phyloP scores from a whole-genome alignment of 2,113 vertebrate genomes.

The Progne subis region DNA sequence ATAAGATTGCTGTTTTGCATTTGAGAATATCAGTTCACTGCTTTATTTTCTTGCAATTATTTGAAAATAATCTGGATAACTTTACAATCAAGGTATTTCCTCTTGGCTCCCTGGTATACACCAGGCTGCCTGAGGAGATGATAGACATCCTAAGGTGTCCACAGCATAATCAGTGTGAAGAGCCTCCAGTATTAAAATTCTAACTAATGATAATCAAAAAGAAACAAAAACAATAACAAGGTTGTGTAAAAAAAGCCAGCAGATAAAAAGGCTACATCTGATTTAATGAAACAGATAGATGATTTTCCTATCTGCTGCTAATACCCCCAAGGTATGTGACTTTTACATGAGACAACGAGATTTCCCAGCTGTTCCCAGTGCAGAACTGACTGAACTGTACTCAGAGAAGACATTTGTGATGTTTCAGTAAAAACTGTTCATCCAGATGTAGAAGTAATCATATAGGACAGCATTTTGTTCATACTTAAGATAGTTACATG shows the following conservation, averaged over 20 bases:
- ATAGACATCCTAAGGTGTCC: conserved; percentile 82
- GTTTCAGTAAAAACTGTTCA: not conserved
- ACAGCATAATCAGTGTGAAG: conserved; percentile 82
- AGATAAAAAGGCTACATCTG: conserved; percentile 15
- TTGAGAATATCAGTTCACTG: conserved; percentile 69
- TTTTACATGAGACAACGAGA: not conserved
- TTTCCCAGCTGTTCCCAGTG: not conserved
- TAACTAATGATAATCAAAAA: conserved; percentile 80
- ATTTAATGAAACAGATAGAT: conserved; percentile 13
- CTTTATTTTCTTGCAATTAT: conserved; percentile 83
- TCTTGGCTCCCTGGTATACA: conserved; percentile 79
- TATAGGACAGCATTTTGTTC: not conserved
- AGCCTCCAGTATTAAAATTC: conserved; percentile 78
- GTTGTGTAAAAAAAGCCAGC: not conserved
- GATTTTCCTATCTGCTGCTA: not conserved
- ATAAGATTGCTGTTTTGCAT: conserved; percentile 57
- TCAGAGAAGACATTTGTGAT: not conserved
- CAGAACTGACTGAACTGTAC: not conserved
- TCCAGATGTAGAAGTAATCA: not conserved
- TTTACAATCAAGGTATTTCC: conserved; percentile 84
- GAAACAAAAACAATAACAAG: conserved; percentile 69
- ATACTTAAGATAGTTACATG: not conserved
- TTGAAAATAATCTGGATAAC: conserved; percentile 83
- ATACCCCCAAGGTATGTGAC: not conserved
- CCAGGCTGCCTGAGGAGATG: conserved; percentile 80